These are phyloP conservation scores for Neolamprologus falcicula DNA, from an alignment of 2,113 vertebrate species.

Conservation along the genomic window DNA sequence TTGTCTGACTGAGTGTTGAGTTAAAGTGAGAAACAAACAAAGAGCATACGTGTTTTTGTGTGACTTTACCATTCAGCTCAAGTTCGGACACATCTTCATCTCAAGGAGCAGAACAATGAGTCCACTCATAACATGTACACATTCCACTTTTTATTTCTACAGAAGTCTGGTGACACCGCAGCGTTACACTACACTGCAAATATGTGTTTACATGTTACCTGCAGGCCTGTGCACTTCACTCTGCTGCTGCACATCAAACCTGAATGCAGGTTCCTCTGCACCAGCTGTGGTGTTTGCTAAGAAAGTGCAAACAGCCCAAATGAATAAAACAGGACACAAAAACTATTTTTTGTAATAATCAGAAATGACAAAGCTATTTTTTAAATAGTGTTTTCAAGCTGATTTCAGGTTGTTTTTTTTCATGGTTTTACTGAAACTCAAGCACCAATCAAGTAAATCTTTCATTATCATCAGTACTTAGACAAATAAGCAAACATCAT, in stretches of 20 bases:
- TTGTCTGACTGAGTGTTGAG: background rate
- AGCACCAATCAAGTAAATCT: background rate
- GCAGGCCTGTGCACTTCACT: background rate
- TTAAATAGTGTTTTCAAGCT: background rate
- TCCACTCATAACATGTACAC: fast-evolving
- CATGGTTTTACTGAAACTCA: background rate
- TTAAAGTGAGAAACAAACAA: background rate
- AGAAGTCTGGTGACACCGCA: fast-evolving
- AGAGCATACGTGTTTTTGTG: background rate
- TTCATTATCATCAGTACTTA: background rate
- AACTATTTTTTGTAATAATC: background rate
- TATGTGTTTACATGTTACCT: background rate
- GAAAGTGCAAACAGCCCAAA: fast-evolving
- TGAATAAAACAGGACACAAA: background rate
- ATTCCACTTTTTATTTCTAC: background rate
- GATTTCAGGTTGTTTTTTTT: fast-evolving
- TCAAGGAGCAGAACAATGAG: background rate
- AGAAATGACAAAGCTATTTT: background rate
- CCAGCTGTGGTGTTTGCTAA: fast-evolving
- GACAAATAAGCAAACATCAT: background rate
- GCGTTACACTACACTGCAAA: fast-evolving
- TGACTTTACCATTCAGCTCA: background rate
- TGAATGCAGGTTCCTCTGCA: background rate
- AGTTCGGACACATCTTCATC: background rate
- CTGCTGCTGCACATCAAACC: background rate